phyloP scores from a whole-genome alignment of 2,113 vertebrate genomes.

The Pseudorasbora parva region DNA sequence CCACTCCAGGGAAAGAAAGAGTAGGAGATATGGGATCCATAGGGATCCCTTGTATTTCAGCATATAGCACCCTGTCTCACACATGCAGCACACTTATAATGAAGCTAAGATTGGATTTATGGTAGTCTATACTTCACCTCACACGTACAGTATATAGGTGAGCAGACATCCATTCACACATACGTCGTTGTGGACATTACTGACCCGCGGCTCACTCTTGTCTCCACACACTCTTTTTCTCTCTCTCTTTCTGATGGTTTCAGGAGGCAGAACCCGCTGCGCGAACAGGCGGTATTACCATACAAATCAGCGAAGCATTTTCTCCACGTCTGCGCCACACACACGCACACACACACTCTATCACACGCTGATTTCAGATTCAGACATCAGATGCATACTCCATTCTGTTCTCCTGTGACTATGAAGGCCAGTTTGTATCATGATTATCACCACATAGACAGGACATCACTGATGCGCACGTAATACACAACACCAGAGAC shows the following conservation, averaged over 20 bases:
- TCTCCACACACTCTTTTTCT: slow-evolving; percentile 21
- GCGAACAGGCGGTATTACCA: slow-evolving; percentile 73
- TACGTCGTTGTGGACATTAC: slow-evolving; percentile 22
- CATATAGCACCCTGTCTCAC: slow-evolving; percentile 37
- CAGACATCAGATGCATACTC: slow-evolving; percentile 24
- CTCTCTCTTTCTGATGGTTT: slow-evolving; percentile 45
- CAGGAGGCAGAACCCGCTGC: slow-evolving; percentile 64
- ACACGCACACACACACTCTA: slow-evolving; percentile 17
- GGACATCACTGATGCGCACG: slow-evolving; percentile 20
- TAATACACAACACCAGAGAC: slow-evolving; percentile 21
- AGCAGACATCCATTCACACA: slow-evolving; percentile 35
- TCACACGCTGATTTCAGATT: slow-evolving; percentile 28
- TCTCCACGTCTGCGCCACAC: slow-evolving; percentile 62
- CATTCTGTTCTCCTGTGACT: slow-evolving; percentile 26
- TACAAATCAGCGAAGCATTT: slow-evolving; percentile 75
- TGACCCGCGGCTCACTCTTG: slow-evolving; percentile 16
- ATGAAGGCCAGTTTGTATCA: slow-evolving; percentile 25
- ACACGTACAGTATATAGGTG: slow-evolving; percentile 24
- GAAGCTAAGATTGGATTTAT: slow-evolving; percentile 22
- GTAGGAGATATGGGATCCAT: slow-evolving; percentile 45
- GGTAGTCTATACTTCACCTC: slow-evolving; percentile 14
- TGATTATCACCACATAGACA: slow-evolving; percentile 23
- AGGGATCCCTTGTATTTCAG: slow-evolving; percentile 25
- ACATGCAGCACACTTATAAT: slow-evolving; percentile 41
- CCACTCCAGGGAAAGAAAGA: slow-evolving; percentile 45